These are phyloP conservation scores for Aurelia sp. DNA, from an alignment of 30 jellyfish, hydroid and myxozoan genomes.

Conservation along the genomic window DNA sequence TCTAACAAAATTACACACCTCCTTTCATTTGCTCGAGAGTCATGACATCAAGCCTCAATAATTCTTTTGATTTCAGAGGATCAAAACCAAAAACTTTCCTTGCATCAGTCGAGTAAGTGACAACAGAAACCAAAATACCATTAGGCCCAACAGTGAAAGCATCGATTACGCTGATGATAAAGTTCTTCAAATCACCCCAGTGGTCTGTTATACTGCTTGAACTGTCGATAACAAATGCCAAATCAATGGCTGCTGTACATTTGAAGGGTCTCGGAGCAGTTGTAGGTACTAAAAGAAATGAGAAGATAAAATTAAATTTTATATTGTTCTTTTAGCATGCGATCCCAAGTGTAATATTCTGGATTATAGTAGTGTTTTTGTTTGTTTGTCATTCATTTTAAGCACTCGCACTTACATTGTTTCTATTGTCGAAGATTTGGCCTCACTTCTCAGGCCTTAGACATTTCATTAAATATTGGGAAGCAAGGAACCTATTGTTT, in stretches of 20 bases:
- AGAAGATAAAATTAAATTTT: neutral
- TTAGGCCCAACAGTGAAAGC: constrained; percentile 76
- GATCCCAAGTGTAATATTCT: too few relatives aligned
- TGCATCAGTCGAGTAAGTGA: constrained; percentile 74
- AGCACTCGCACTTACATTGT: too few relatives aligned
- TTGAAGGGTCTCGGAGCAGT: constrained; percentile 69
- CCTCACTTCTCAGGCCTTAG: too few relatives aligned
- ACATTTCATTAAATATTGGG: too few relatives aligned
- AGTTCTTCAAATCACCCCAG: constrained; percentile 74
- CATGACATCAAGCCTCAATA: constrained; percentile 34
- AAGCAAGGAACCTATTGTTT: too few relatives aligned
- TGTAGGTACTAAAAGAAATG: constrained; percentile 4
- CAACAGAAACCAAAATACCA: constrained; percentile 72
- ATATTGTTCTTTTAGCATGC: too few relatives aligned
- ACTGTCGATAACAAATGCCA: constrained; percentile 82
- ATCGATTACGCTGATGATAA: constrained; percentile 60
- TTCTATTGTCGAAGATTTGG: too few relatives aligned
- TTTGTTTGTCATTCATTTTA: too few relatives aligned
- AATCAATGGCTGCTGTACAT: constrained; percentile 71
- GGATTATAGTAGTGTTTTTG: too few relatives aligned
- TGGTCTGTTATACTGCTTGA: constrained; percentile 78
- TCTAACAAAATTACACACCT: neutral
- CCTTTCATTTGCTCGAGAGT: constrained; percentile 51
- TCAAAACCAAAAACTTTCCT: constrained; percentile 70
- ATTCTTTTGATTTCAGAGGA: constrained; percentile 32